Evolutionary conservation across 2,888 invertebrate genomes (phyloP).

Genomic region (Sarcophaga caerulescens): DNA sequence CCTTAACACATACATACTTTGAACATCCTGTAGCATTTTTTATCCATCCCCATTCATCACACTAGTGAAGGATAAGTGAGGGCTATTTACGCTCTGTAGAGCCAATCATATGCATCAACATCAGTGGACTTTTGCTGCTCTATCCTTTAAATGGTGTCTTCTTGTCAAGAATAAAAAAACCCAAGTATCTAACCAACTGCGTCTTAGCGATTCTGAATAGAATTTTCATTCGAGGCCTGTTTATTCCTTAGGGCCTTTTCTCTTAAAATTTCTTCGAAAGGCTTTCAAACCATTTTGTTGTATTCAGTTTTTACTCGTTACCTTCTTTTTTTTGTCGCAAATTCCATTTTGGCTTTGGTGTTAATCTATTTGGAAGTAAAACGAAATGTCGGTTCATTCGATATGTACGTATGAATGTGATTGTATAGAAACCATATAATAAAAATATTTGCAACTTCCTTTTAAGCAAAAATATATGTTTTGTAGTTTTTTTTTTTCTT

Average conservation of each 20-base stretch:
- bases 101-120: no score
- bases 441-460: conserved; percentile 48
- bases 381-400: conserved; percentile 17
- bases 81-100: no score
- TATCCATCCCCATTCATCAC: no score
- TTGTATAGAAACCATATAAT: conserved; percentile 47
- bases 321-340: background rate
- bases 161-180: no score
- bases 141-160: no score
- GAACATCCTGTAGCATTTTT: no score
- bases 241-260: background rate
- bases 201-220: no score
- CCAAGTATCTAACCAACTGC: no score
- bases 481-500: background rate
- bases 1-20: no score
- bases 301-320: background rate
- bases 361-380: conserved; percentile 45
- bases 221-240: background rate
- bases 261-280: background rate
- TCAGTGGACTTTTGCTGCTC: no score
- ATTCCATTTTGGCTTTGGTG: conserved; percentile 23
- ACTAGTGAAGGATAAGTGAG: no score
- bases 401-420: background rate
- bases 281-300: background rate
- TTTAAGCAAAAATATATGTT: conserved; percentile 22